Evolutionary conservation across 2,888 invertebrate genomes (phyloP).

Genomic region (Platynereis dumerilii): DNA sequence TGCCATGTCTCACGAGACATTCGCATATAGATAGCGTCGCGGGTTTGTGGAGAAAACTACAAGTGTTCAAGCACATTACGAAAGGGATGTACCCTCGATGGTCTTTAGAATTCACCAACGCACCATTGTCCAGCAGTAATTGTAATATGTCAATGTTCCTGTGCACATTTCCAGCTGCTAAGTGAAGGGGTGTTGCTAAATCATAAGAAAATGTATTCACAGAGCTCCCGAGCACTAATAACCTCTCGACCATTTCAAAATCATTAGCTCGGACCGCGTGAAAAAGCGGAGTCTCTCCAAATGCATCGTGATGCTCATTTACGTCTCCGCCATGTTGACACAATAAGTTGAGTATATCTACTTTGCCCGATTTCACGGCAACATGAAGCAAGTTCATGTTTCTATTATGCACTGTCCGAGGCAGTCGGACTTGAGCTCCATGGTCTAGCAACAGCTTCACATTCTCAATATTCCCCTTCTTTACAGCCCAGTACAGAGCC

Average conservation of each 20-base stretch:
- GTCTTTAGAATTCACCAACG: conserved; percentile 14
- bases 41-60: background rate
- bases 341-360: conserved; percentile 9
- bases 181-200: conserved; percentile 11
- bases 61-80: conserved; percentile 4
- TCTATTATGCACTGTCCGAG: conserved; percentile 1
- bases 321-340: conserved; percentile 5
- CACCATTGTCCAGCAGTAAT: conserved; percentile 20
- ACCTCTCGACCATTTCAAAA: conserved; percentile 3
- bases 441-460: conserved; percentile 8
- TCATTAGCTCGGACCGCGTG: conserved; percentile 13
- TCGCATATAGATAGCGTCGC: conserved; percentile 8
- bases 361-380: conserved; percentile 3
- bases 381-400: conserved; percentile 6
- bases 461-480: background rate
- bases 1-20: conserved; percentile 14
- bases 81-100: conserved; percentile 14
- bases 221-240: background rate
- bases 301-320: conserved; percentile 7
- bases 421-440: conserved; percentile 9
- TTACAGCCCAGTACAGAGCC: conserved; percentile 17
- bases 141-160: conserved; percentile 13
- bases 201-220: conserved; percentile 14
- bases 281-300: conserved; percentile 16
- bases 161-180: conserved; percentile 19